phyloP scores from a whole-genome alignment of 2,113 vertebrate genomes.

The Rhinoderma darwinii region DNA sequence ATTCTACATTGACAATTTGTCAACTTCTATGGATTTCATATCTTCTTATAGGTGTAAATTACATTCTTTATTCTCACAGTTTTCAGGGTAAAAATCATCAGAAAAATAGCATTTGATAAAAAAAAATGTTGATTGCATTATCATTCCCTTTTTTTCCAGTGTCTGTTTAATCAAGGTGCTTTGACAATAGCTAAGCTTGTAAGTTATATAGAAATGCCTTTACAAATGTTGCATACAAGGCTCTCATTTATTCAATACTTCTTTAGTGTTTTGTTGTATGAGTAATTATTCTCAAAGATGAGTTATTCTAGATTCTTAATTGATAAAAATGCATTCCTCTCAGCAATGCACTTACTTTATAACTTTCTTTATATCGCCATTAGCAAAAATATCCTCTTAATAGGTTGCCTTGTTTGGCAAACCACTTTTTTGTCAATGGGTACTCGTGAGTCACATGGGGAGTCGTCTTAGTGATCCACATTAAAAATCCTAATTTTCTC shows the following conservation, averaged over 20 bases:
- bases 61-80: not conserved
- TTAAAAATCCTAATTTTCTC: too few relatives aligned
- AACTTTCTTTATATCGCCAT: not conserved
- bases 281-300: not conserved
- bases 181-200: not conserved
- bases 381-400: not conserved
- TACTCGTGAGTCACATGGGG: not conserved
- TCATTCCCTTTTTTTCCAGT: not conserved
- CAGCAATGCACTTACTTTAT: not conserved
- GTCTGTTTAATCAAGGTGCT: not conserved
- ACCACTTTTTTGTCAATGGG: not conserved
- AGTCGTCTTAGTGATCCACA: too few relatives aligned
- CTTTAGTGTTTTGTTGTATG: not conserved
- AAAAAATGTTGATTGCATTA: slow-evolving; percentile 8
- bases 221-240: not conserved
- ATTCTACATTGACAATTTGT: not conserved
- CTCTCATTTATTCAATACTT: not conserved
- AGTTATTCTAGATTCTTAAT: not conserved
- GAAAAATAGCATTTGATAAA: not conserved
- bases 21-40: not conserved
- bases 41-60: not conserved
- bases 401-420: not conserved
- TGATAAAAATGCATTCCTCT: not conserved
- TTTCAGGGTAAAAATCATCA: not conserved
- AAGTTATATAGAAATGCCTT: not conserved